Percentiles rank a stretch among this genome's conserved stretches.
These are phyloP conservation scores for Lamellibrachia luymesi DNA, from an alignment of 1,140 invertebrate genomes.

Conservation along the genomic window DNA sequence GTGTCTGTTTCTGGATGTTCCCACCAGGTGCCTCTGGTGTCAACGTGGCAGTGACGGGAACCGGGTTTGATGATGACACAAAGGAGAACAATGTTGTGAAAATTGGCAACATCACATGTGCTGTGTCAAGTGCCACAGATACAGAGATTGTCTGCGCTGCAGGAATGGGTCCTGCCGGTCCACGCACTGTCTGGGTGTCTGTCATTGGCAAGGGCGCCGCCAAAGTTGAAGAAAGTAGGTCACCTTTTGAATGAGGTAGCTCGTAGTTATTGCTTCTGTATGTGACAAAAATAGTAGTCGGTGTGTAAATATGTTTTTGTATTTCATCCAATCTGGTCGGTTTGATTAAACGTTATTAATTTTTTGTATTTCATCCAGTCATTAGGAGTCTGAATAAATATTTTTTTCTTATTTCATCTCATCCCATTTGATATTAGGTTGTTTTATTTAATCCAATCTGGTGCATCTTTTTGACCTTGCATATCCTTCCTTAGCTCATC, in stretches of 20 bases:
- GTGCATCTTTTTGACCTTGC: too few species aligned
- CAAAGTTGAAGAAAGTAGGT: not conserved
- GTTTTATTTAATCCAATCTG: too few species aligned
- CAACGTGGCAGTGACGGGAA: constrained; percentile 33
- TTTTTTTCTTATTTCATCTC: not conserved
- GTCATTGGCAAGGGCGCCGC: constrained; percentile 21
- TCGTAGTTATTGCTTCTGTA: too few species aligned
- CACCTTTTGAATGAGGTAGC: not conserved
- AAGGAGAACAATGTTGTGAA: constrained; percentile 32
- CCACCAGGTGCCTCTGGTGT: constrained; percentile 10
- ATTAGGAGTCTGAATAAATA: too few species aligned
- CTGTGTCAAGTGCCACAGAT: constrained; percentile 24
- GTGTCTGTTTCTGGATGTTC: not conserved
- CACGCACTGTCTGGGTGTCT: not conserved
- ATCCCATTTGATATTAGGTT: constrained; percentile 27
- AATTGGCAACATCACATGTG: constrained; percentile 35
- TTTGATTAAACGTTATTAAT: not conserved
- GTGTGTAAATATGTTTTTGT: too few species aligned
- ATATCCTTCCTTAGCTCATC: too few species aligned
- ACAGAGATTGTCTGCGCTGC: constrained; percentile 22
- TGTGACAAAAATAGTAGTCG: too few species aligned
- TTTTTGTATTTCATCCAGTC: too few species aligned
- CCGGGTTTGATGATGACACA: constrained; percentile 28
- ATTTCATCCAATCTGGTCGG: too few species aligned
- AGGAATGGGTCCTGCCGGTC: constrained; percentile 1